phyloP scores from a whole-genome alignment of 1,140 invertebrate genomes.

The Nasonia vitripennis region DNA sequence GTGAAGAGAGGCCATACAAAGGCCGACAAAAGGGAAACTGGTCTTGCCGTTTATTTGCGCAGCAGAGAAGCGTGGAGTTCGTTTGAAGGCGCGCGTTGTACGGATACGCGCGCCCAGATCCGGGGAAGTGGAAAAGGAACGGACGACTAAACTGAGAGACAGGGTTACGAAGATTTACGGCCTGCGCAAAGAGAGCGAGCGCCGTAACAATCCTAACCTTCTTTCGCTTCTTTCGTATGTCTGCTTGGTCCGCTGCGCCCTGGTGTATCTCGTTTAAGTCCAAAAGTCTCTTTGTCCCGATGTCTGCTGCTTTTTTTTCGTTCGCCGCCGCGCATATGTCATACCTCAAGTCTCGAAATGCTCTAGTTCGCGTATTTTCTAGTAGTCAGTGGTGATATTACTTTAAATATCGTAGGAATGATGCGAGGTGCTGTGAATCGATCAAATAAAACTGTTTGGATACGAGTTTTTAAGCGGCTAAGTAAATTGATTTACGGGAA shows the following conservation, averaged over 20 bases:
- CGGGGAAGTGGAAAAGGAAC: conserved; percentile 17
- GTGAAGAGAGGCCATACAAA: background rate
- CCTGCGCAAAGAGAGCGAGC: conserved; percentile 48
- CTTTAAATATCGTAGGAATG: background rate
- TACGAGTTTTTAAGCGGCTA: background rate
- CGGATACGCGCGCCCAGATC: background rate
- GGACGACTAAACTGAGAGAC: conserved; percentile 27
- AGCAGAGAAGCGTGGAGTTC: background rate
- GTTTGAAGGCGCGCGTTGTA: background rate
- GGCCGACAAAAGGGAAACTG: conserved; percentile 10
- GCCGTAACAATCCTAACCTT: conserved; percentile 60
- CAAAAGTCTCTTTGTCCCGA: conserved; percentile 26
- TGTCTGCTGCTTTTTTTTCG: conserved; percentile 30
- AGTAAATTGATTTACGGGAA: background rate
- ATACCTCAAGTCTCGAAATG: background rate
- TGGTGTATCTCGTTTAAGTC: conserved; percentile 14
- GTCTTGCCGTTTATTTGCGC: conserved; percentile 25
- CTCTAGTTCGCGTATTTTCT: background rate
- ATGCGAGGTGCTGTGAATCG: too few species aligned
- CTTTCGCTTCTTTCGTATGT: conserved; percentile 39
- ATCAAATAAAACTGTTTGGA: background rate
- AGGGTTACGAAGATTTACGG: conserved; percentile 59
- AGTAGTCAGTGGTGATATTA: background rate
- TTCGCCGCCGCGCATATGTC: conserved; percentile 1
- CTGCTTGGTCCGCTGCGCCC: background rate